These are phyloP conservation scores for Cataglyphis cursor DNA, from an alignment of 2,888 invertebrate genomes.

Conservation along the genomic window DNA sequence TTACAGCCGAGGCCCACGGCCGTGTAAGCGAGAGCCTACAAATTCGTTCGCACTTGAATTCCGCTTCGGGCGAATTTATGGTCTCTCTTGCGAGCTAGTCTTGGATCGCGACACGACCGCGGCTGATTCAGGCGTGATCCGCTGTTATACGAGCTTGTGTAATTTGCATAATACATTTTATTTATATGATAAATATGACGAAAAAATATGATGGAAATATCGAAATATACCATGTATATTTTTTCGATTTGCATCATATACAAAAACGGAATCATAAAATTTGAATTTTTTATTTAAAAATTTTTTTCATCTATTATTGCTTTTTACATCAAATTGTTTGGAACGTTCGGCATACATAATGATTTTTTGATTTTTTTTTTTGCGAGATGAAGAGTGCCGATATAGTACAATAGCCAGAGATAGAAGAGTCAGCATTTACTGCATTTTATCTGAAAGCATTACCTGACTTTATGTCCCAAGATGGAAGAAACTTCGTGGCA, in stretches of 20 bases:
- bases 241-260: neutral
- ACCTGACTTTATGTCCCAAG: slow-evolving; percentile 68
- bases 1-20: slow-evolving; percentile 83
- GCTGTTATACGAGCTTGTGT: neutral
- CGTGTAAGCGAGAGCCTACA: slow-evolving; percentile 85
- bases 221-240: no score
- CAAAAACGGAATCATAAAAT: neutral
- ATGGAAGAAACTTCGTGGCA: slow-evolving; percentile 63
- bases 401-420: slow-evolving; percentile 34
- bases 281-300: neutral
- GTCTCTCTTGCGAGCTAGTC: slow-evolving; percentile 59
- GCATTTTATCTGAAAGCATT: slow-evolving; percentile 69
- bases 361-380: neutral
- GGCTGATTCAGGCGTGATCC: neutral
- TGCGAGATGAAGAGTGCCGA: neutral
- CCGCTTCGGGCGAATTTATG: slow-evolving; percentile 73
- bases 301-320: neutral
- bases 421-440: slow-evolving; percentile 59
- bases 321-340: neutral
- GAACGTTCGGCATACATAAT: neutral
- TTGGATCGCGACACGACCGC: slow-evolving; percentile 34
- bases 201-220: neutral
- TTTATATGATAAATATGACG: neutral
- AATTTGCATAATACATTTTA: neutral
- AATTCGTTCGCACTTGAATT: slow-evolving; percentile 86